Percentiles rank a stretch among this genome's conserved stretches.
phyloP scores from a whole-genome alignment of 2,888 invertebrate genomes.

The Lymantria monacha region DNA sequence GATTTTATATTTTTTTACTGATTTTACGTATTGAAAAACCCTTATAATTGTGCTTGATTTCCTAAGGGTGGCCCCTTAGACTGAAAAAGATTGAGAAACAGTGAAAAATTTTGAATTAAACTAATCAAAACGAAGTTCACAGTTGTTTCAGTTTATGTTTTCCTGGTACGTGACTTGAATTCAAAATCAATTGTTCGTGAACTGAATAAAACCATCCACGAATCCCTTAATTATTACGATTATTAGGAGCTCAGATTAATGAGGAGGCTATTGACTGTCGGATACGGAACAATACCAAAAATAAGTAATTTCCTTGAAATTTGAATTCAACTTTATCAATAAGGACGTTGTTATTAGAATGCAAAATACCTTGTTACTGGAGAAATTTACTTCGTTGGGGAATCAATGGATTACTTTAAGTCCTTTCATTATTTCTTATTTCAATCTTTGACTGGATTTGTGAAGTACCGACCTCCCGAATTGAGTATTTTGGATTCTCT shows the following conservation, averaged over 20 bases:
- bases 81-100: too few relatives aligned
- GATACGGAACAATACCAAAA: neutral
- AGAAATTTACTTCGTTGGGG: neutral
- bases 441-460: too few relatives aligned
- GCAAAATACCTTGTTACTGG: neutral
- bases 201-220: slow-evolving; percentile 1
- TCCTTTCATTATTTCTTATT: too few relatives aligned
- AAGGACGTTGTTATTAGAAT: neutral
- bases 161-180: slow-evolving; percentile 19
- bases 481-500: too few relatives aligned
- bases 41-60: too few relatives aligned
- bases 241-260: neutral
- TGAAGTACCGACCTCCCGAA: too few relatives aligned
- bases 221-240: neutral
- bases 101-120: neutral
- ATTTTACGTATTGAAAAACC: too few relatives aligned
- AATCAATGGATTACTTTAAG: too few relatives aligned
- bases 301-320: neutral
- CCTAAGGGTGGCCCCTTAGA: too few relatives aligned
- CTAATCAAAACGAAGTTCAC: slow-evolving; percentile 15
- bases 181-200: slow-evolving; percentile 9
- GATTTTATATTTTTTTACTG: too few relatives aligned
- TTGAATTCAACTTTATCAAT: neutral
- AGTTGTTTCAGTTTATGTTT: slow-evolving; percentile 12
- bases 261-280: neutral